A percentile compares a stretch with the other conserved stretches of the same genome.
Conservation (phyloP, 1,140 invertebrate species). For the Leptopilina clavipes region DNA sequence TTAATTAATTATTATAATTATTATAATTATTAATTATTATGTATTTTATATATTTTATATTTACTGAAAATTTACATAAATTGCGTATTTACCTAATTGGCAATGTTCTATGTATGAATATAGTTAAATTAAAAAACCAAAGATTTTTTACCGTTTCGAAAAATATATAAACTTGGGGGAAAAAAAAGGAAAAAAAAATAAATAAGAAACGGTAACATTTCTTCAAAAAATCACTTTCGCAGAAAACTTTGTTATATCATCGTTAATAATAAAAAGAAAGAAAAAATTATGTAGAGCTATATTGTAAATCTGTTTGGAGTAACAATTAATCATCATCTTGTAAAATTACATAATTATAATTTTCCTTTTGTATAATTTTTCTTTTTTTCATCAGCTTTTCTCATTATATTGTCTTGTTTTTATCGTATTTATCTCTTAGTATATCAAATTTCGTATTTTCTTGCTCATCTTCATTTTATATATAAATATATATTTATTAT, state of each 20-base stretch:
- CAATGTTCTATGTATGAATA: constrained; percentile 48
- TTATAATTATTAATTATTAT: too few species aligned
- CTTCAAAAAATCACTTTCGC: background rate
- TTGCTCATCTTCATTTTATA: constrained; percentile 49
- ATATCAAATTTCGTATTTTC: constrained; percentile 35
- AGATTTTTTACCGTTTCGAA: constrained; percentile 49
- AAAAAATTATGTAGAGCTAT: constrained; percentile 14
- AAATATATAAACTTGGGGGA: background rate
- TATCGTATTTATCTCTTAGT: constrained; percentile 47
- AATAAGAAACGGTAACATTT: constrained; percentile 19
- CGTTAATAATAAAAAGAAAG: background rate
- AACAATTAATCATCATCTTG: constrained; percentile 19
- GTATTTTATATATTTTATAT: constrained; percentile 13
- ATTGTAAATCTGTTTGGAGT: constrained; percentile 30
- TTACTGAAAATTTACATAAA: constrained; percentile 46
- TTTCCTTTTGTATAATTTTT: constrained; percentile 1
- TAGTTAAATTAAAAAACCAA: constrained; percentile 39
- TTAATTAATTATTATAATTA: too few species aligned
- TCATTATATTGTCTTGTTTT: constrained; percentile 51
- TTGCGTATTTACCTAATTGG: constrained; percentile 43
- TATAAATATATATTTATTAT: constrained; percentile 42
- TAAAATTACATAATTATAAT: constrained; percentile 22
- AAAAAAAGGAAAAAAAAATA: background rate
- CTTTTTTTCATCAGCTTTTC: constrained; percentile 47
- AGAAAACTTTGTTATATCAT: constrained; percentile 2